Percentiles rank a stretch among this genome's conserved stretches.
Evolutionary conservation across 1,140 invertebrate genomes (phyloP).

Genomic region (Drosophila paulistorum): DNA sequence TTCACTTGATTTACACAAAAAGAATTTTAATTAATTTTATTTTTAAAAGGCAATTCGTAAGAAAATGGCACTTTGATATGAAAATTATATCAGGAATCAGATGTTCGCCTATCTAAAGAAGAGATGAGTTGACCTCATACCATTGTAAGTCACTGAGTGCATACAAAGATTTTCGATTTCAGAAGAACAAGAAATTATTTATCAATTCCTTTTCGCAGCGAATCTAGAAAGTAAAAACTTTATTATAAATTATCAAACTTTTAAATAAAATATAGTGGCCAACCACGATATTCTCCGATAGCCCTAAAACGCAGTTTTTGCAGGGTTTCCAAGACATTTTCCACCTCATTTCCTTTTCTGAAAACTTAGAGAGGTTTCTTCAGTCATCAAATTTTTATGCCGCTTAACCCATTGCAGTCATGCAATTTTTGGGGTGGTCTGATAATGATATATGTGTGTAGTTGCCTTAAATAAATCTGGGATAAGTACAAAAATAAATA

Average conservation of each 20-base stretch:
- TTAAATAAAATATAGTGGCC: too few relatives aligned
- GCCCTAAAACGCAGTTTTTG: not conserved
- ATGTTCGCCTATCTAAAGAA: not conserved
- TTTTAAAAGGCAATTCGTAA: conserved; percentile 20
- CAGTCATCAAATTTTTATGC: not conserved
- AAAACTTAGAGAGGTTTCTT: not conserved
- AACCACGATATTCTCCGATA: too few relatives aligned
- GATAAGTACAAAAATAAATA: conserved; percentile 36
- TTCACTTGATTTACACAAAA: conserved; percentile 68
- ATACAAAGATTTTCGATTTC: too few relatives aligned
- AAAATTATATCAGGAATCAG: not conserved
- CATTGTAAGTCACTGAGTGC: too few relatives aligned
- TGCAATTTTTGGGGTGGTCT: not conserved
- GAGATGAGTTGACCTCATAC: too few relatives aligned
- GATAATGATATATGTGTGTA: not conserved
- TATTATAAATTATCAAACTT: too few relatives aligned
- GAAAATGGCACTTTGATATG: conserved; percentile 10
- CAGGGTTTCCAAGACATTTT: not conserved
- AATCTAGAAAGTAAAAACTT: too few relatives aligned
- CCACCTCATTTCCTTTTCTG: not conserved
- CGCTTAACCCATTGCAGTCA: not conserved
- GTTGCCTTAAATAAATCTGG: conserved; percentile 10
- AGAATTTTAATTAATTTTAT: conserved; percentile 81
- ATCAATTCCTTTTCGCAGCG: too few relatives aligned
- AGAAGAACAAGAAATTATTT: too few relatives aligned